Conservation (phyloP, 2,888 invertebrate species). For the Sisyra nigra region DNA sequence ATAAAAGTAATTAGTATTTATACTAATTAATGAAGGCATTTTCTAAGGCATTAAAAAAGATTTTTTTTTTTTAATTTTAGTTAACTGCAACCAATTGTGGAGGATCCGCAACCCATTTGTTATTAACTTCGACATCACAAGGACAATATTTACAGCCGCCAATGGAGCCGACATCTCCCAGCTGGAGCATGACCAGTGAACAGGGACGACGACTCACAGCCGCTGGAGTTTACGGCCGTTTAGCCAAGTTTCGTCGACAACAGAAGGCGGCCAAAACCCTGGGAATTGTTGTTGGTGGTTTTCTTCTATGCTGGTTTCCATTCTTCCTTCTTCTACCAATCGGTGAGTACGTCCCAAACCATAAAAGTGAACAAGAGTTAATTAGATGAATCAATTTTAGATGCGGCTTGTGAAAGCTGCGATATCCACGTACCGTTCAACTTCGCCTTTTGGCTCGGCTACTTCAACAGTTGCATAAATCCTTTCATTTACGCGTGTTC, state of each 20-base stretch:
- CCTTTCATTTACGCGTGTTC: slow-evolving; percentile 48
- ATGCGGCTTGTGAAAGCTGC: slow-evolving; percentile 31
- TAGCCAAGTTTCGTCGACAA: slow-evolving; percentile 37
- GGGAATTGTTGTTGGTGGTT: slow-evolving; percentile 45
- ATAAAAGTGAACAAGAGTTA: background rate
- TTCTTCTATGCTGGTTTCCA: slow-evolving; percentile 50
- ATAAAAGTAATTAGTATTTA: too few relatives aligned
- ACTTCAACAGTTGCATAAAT: slow-evolving; percentile 49
- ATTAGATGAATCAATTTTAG: slow-evolving; percentile 17
- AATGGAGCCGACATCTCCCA: slow-evolving; percentile 6
- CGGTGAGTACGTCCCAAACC: slow-evolving; percentile 28
- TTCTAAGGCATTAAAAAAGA: too few relatives aligned
- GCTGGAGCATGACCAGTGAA: slow-evolving; percentile 9
- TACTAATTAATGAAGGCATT: too few relatives aligned
- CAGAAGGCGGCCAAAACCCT: slow-evolving; percentile 49
- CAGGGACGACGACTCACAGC: slow-evolving; percentile 11
- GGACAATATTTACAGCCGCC: slow-evolving; percentile 2
- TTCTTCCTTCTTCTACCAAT: slow-evolving; percentile 49
- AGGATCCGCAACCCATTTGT: slow-evolving; percentile 4
- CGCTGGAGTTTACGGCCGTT: slow-evolving; percentile 17
- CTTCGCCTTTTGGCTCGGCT: slow-evolving; percentile 52
- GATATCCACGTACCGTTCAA: slow-evolving; percentile 36
- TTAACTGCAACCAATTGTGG: slow-evolving; percentile 7
- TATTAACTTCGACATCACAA: background rate
- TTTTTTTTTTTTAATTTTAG: too few relatives aligned